These are phyloP conservation scores for Lepus oiostolus DNA, from an alignment of 2,797 vertebrate genomes.

Conservation along the genomic window DNA sequence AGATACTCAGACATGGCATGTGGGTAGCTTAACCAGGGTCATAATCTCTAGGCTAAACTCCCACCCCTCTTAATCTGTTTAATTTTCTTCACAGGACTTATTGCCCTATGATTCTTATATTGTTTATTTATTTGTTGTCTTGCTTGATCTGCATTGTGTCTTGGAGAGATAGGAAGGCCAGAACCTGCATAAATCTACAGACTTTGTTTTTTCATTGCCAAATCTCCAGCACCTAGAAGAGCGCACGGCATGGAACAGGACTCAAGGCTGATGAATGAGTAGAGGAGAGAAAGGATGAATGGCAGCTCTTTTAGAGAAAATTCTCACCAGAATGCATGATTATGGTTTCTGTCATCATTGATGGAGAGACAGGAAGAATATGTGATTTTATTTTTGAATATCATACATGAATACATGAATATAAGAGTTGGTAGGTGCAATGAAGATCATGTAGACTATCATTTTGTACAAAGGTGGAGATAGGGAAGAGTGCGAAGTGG, in stretches of 20 bases:
- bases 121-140: not conserved
- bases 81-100: not conserved
- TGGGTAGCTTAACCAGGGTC: no score
- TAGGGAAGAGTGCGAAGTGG: no score
- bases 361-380: not conserved
- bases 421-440: no score
- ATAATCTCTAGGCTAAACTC: not conserved
- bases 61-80: not conserved
- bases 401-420: no score
- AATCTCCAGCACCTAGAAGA: not conserved
- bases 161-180: not conserved
- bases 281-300: not conserved
- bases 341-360: not conserved
- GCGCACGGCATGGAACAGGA: not conserved
- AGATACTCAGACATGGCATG: no score
- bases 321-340: not conserved
- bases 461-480: no score
- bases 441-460: no score
- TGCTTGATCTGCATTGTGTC: not conserved
- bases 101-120: not conserved
- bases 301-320: not conserved
- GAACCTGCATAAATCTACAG: not conserved
- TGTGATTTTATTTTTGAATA: not conserved
- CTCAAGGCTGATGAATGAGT: not conserved
- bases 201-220: not conserved